These are phyloP conservation scores for Austrolebias charrua DNA, from an alignment of 2,797 vertebrate species.

Conservation along the genomic window DNA sequence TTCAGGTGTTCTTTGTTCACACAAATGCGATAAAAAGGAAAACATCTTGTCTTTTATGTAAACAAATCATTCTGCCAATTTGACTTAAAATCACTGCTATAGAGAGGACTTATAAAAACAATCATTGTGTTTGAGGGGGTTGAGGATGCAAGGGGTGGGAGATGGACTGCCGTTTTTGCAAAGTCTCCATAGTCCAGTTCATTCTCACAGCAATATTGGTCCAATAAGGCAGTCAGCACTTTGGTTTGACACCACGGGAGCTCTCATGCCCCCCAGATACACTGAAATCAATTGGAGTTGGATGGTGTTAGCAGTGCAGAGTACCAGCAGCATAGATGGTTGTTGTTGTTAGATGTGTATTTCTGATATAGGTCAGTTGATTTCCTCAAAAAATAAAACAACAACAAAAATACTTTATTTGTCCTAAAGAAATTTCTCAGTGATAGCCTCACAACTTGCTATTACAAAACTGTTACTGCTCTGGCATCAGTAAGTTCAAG, in stretches of 20 bases:
- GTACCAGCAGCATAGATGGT: constrained; percentile 34
- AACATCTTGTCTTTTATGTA: constrained; percentile 21
- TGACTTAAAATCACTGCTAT: constrained; percentile 25
- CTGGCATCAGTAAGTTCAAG: neutral
- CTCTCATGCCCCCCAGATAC: constrained; percentile 25
- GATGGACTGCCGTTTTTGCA: constrained; percentile 11
- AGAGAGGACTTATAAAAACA: constrained; percentile 32
- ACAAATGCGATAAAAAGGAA: constrained; percentile 13
- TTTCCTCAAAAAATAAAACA: constrained; percentile 34
- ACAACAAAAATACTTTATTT: constrained; percentile 14
- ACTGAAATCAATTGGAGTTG: constrained; percentile 61
- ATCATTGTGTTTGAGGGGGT: constrained; percentile 16
- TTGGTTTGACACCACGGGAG: constrained; percentile 53
- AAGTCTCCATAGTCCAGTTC: constrained; percentile 33
- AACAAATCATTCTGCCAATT: constrained; percentile 35
- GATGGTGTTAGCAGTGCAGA: constrained; percentile 29
- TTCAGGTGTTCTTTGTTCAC: constrained; percentile 16
- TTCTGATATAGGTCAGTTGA: constrained; percentile 51
- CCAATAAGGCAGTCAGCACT: constrained; percentile 68
- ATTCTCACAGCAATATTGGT: constrained; percentile 39
- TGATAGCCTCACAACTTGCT: constrained; percentile 45
- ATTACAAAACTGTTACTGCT: constrained; percentile 49
- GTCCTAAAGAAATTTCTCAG: constrained; percentile 28
- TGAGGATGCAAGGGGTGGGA: neutral
- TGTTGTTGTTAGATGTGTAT: constrained; percentile 41